Percentiles rank a stretch among this genome's conserved stretches.
Conservation (phyloP, 2,797 vertebrate genomes). For the Argentina silus region DNA sequence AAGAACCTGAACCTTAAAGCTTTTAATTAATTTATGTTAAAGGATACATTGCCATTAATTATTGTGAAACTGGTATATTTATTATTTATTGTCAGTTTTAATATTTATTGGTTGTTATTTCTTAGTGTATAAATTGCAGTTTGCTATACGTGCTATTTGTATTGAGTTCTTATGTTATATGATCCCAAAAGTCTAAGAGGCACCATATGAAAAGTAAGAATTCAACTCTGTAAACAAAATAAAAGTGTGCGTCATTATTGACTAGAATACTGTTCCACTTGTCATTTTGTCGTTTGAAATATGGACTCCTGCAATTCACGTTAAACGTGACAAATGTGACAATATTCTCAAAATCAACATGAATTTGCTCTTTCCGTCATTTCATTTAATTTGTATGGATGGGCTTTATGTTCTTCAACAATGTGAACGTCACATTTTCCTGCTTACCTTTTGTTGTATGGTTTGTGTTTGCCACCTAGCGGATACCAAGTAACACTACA, state of each 20-base stretch:
- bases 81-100: constrained; percentile 55
- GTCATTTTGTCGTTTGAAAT: not conserved
- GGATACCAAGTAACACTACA: constrained; percentile 19
- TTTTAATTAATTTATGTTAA: constrained; percentile 53
- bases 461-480: constrained; percentile 60
- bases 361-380: too few relatives aligned
- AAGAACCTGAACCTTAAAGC: too few relatives aligned
- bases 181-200: not conserved
- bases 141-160: not conserved
- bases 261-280: not conserved
- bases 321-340: too few relatives aligned
- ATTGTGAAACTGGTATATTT: constrained; percentile 45
- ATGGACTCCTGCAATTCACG: not conserved
- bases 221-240: constrained; percentile 35
- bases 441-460: not conserved
- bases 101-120: constrained; percentile 52
- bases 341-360: too few relatives aligned
- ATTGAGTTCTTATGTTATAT: not conserved
- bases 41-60: not conserved
- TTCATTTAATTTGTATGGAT: not conserved
- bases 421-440: not conserved
- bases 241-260: constrained; percentile 21
- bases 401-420: constrained; percentile 2
- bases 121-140: not conserved
- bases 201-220: not conserved